Evolutionary conservation across 2,113 vertebrate genomes (phyloP).

Genomic region (Ailurus styani): DNA sequence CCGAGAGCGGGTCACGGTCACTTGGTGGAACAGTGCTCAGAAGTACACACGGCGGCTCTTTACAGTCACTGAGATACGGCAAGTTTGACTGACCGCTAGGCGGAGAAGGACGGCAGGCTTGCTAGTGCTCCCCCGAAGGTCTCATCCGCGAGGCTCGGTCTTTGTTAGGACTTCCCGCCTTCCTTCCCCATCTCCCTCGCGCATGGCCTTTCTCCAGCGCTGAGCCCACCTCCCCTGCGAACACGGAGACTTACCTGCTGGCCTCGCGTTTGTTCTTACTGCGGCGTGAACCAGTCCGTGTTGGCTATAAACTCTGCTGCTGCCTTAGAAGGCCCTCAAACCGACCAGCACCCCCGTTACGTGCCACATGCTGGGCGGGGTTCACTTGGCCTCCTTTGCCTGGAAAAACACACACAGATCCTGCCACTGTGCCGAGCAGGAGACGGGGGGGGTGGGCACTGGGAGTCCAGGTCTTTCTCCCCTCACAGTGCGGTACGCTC

Average conservation of each 20-base stretch:
- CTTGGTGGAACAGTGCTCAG: background rate
- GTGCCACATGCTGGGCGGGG: background rate
- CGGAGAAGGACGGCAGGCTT: background rate
- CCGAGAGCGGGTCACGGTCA: background rate
- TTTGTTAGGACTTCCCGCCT: background rate
- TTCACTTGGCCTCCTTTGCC: background rate
- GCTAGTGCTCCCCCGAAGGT: background rate
- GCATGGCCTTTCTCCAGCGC: background rate
- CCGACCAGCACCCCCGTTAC: background rate
- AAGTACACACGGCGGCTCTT: background rate
- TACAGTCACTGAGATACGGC: background rate
- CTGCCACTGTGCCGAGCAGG: background rate
- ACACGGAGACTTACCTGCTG: background rate
- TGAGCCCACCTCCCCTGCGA: background rate
- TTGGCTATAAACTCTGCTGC: background rate
- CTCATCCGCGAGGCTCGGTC: background rate
- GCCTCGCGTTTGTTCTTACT: background rate
- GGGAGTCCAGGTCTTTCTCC: background rate
- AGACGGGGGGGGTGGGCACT: background rate
- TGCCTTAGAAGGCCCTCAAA: background rate
- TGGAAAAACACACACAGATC: background rate
- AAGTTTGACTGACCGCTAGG: background rate
- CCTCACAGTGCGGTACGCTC: background rate
- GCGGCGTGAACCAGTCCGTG: background rate
- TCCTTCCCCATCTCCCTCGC: background rate